Base-by-base conservation (phyloP, 2,113 vertebrate species). In the Gasterosteus nipponicus region DNA sequence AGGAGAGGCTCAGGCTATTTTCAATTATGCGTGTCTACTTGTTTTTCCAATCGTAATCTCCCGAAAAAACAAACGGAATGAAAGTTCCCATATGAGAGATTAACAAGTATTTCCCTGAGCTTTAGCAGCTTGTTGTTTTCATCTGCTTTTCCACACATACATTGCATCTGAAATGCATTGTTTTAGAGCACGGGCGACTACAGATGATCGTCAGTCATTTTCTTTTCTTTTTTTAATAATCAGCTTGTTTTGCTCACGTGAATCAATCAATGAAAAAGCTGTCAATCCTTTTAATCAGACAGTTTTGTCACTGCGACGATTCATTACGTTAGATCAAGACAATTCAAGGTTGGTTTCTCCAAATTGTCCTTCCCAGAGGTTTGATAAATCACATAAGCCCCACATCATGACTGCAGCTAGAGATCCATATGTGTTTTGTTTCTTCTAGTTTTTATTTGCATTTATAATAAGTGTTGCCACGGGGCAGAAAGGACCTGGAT, bases 261-360 rank as follows among this genome's bases (percentile, higher is more conserved):
- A 75, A 73, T 81, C 81, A 56, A 87, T 80, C 85, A 84, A 85
- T 77, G 78, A 86, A 88, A 60, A 84, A 44, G 72, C 77, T 77
- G 83, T 85, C 69, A 84, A 61, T 73, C 59, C 44, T 76, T 68
- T 47, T 71, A 75, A 75, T 75, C 59, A 3, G 51, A 71, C 69
- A 75, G 57, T 80, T 82, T 85, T 87, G 79, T 77, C 75, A 73
- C 69, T 63, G 85, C 74, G 79, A 82, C 72, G 87, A 70, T 78
- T 57, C 79, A 84, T 81, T 89, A 83, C 66, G 77, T 84, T 59
- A 80, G 59, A 77, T 33, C 3, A 14, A 73, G 60, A 82, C 78
- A 41, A 78, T 87, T 71, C 69, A 38, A 38, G 22, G 35, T 38
- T 35, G 73, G 82, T 83, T 75, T 74, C 47, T 66, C 73, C 66